phyloP scores from a whole-genome alignment of 2,113 vertebrate genomes.

The Probosciger aterrimus region DNA sequence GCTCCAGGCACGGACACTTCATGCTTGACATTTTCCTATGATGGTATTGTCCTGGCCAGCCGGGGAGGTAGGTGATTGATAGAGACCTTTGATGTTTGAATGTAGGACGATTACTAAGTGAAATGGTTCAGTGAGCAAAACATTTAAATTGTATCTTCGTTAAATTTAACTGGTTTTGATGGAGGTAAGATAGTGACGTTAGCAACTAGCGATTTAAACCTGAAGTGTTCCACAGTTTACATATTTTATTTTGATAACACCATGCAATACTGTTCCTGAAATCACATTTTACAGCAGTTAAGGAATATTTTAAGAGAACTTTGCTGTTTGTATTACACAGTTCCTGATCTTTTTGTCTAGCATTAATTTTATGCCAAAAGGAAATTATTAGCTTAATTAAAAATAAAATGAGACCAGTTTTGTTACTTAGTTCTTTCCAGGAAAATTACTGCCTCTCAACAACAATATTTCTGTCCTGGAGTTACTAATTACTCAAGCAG shows the following conservation, averaged over 20 bases:
- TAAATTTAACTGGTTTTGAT: not conserved
- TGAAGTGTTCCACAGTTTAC: not conserved
- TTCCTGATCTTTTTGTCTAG: not conserved
- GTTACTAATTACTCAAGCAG: not conserved
- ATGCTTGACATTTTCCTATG: constrained; percentile 90
- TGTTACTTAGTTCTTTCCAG: not conserved
- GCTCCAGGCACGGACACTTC: constrained; percentile 86
- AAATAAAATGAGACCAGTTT: not conserved
- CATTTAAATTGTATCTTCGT: not conserved
- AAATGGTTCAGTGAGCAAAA: not conserved
- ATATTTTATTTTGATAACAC: not conserved
- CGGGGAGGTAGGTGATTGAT: constrained; percentile 84
- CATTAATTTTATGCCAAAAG: not conserved
- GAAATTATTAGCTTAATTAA: not conserved
- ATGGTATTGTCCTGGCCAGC: constrained; percentile 87
- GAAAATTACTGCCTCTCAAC: not conserved
- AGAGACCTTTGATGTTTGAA: not conserved
- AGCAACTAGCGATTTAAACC: not conserved
- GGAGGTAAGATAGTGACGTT: not conserved
- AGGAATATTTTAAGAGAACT: not conserved
- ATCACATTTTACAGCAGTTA: not conserved
- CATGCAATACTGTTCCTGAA: not conserved
- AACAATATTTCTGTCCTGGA: not conserved
- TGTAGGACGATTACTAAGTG: not conserved
- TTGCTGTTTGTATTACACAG: not conserved